Evolutionary conservation across 2,797 vertebrate species (phyloP).

Genomic region (Cossypha dichroa): DNA sequence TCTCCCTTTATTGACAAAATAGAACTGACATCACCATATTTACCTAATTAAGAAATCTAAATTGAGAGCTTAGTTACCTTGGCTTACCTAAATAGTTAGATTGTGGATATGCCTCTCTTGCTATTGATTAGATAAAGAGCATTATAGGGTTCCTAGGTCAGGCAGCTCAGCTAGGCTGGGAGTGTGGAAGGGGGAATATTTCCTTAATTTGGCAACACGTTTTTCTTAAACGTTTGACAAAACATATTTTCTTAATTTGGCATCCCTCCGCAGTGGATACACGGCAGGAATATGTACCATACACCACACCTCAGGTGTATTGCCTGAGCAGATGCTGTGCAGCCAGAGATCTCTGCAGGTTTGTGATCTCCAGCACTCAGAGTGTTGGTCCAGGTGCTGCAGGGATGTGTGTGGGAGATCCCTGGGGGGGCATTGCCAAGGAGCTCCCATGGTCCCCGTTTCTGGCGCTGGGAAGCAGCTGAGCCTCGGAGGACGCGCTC

Average conservation of each 20-base stretch:
- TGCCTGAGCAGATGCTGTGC: neutral
- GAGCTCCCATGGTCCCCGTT: accelerated
- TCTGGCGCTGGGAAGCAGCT: neutral
- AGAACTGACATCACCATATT: neutral
- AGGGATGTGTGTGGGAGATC: neutral
- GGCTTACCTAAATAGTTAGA: neutral
- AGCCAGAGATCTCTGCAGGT: neutral
- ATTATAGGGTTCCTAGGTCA: neutral
- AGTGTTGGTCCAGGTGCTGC: neutral
- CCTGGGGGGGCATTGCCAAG: neutral
- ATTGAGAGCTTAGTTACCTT: conserved; percentile 16
- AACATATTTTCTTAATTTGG: neutral
- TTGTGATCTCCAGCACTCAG: neutral
- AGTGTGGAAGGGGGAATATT: neutral
- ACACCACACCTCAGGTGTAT: neutral
- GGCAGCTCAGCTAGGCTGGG: neutral
- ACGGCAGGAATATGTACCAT: accelerated
- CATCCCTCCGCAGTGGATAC: neutral
- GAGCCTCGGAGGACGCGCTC: accelerated
- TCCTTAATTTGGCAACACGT: accelerated
- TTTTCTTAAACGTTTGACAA: too few species aligned
- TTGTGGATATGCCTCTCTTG: neutral
- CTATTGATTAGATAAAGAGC: neutral
- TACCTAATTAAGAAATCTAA: conserved; percentile 20
- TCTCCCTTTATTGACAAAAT: neutral